Conservation (phyloP, 1,140 invertebrate species). For the Lordiphosa stackelbergi region DNA sequence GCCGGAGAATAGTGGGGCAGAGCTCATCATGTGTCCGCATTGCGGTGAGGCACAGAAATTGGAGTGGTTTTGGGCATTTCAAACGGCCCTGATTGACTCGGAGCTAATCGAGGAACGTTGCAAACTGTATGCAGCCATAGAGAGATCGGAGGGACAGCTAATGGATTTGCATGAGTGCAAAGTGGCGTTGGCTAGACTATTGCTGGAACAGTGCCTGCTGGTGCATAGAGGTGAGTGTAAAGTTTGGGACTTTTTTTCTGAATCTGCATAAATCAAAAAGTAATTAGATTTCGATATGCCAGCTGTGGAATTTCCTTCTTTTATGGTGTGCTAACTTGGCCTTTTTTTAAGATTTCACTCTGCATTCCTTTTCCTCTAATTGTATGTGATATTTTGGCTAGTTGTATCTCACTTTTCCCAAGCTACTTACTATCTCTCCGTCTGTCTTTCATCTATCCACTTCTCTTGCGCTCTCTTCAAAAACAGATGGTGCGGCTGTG, state of each 20-base stretch:
- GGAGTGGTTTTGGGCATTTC: slow-evolving; percentile 61
- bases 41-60: slow-evolving; percentile 54
- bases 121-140: slow-evolving; percentile 59
- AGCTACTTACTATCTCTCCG: slow-evolving; percentile 24
- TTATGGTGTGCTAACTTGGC: slow-evolving; percentile 3
- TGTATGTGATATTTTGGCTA: neutral
- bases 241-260: neutral
- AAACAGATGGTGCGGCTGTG: slow-evolving; percentile 34
- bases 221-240: slow-evolving; percentile 50
- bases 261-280: neutral
- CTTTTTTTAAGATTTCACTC: slow-evolving; percentile 2
- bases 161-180: slow-evolving; percentile 58
- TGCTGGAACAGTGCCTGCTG: slow-evolving; percentile 56
- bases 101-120: slow-evolving; percentile 60
- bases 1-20: slow-evolving; percentile 51
- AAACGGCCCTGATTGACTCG: slow-evolving; percentile 47
- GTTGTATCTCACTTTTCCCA: neutral
- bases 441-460: slow-evolving; percentile 14
- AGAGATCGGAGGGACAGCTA: slow-evolving; percentile 49
- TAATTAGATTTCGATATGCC: neutral
- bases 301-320: neutral
- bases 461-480: neutral
- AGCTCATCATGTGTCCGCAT: slow-evolving; percentile 48
- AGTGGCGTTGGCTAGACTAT: slow-evolving; percentile 47
- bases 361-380: neutral